Evolutionary conservation across 1,140 invertebrate genomes (phyloP).

Genomic region (Sipha flava): DNA sequence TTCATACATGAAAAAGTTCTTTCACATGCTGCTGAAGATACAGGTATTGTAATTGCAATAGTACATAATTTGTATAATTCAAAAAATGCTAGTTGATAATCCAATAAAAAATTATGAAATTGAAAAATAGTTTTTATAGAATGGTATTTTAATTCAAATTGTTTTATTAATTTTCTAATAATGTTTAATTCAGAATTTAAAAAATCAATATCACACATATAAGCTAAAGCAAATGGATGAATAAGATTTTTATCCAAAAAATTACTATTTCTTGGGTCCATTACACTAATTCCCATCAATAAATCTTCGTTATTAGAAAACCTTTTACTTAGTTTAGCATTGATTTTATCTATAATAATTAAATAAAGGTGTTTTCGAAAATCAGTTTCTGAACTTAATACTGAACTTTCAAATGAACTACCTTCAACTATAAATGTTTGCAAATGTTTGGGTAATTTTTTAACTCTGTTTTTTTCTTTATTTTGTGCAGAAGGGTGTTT

Average conservation of each 20-base stretch:
- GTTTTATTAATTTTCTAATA: not conserved
- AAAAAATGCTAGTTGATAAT: no score
- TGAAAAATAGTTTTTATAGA: not conserved
- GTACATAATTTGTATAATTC: no score
- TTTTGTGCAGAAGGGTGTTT: not conserved
- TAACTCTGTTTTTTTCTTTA: not conserved
- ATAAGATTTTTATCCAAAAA: constrained; percentile 1
- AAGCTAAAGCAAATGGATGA: not conserved
- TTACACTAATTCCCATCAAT: not conserved
- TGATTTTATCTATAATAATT: not conserved
- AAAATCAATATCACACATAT: not conserved
- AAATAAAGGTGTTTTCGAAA: not conserved
- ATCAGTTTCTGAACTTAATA: not conserved
- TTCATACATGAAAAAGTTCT: no score
- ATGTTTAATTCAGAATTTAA: constrained; percentile 2
- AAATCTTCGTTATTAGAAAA: not conserved
- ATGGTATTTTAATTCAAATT: not conserved
- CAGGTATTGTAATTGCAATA: no score
- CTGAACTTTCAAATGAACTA: not conserved
- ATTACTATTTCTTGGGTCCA: not conserved
- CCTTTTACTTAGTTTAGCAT: not conserved
- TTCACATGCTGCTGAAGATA: no score
- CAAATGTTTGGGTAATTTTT: not conserved
- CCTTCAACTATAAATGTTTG: not conserved
- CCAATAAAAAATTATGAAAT: no score